These are phyloP conservation scores for Panopea generosa DNA, from an alignment of 2,888 invertebrate genomes.

Conservation along the genomic window DNA sequence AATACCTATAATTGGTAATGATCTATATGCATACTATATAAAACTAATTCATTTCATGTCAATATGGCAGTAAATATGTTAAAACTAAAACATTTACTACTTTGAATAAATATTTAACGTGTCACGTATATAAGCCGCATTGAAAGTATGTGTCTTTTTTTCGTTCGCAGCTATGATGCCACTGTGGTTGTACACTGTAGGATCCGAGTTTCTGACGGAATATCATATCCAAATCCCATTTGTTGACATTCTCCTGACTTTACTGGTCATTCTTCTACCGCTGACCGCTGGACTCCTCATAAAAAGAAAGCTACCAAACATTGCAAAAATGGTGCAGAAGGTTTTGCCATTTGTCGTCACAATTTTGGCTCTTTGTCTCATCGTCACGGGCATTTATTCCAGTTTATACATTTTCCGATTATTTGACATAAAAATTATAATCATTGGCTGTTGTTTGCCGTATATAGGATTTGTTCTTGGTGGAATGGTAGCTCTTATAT, in stretches of 20 bases:
- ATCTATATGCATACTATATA: too few species aligned
- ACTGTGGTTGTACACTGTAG: conserved; percentile 95
- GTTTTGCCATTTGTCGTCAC: conserved; percentile 93
- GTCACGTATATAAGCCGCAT: too few species aligned
- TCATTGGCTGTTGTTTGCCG: conserved; percentile 78
- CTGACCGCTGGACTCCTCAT: conserved; percentile 86
- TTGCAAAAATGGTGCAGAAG: conserved; percentile 87
- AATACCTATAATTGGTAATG: too few species aligned
- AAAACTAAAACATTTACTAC: too few species aligned
- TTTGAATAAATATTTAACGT: too few species aligned
- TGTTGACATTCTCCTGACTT: conserved; percentile 87
- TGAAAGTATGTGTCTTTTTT: too few species aligned
- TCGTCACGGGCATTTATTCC: conserved; percentile 94
- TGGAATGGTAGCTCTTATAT: conserved; percentile 70
- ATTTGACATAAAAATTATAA: conserved; percentile 87
- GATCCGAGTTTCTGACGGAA: conserved; percentile 88
- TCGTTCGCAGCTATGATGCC: conserved; percentile 91
- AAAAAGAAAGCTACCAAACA: conserved; percentile 86
- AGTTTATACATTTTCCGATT: conserved; percentile 95
- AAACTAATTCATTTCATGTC: too few species aligned
- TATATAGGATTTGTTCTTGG: conserved; percentile 80
- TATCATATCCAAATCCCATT: conserved; percentile 92
- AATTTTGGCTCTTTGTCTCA: conserved; percentile 92
- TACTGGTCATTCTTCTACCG: conserved; percentile 92
- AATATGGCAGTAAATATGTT: too few species aligned